phyloP scores from a whole-genome alignment of 2,113 vertebrate species.

The Psophia crepitans region DNA sequence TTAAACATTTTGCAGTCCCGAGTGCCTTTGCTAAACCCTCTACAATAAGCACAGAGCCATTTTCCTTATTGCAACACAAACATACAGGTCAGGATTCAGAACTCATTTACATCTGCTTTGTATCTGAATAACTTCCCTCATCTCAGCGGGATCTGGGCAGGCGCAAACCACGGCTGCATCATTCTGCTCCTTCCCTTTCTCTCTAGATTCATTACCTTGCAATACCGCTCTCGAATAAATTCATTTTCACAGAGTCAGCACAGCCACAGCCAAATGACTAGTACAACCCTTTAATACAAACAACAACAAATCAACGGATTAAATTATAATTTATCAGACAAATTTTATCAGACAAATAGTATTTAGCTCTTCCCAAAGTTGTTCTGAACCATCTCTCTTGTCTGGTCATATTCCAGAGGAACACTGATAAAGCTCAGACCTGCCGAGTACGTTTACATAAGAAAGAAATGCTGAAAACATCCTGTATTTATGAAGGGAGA shows the following conservation, averaged over 20 bases:
- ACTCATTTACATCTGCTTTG: not conserved
- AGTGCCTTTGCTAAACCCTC: not conserved
- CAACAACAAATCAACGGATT: constrained; percentile 6
- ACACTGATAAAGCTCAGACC: not conserved
- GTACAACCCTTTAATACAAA: not conserved
- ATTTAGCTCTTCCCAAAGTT: not conserved
- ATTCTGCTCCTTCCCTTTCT: not conserved
- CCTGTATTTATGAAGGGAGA: not conserved
- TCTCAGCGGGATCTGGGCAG: not conserved
- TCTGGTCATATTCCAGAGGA: not conserved
- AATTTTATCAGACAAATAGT: constrained; percentile 30
- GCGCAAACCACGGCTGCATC: not conserved
- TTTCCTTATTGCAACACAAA: not conserved
- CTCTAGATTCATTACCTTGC: not conserved
- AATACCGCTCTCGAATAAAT: not conserved
- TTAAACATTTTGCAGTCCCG: not conserved
- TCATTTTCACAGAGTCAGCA: not conserved
- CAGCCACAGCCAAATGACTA: not conserved
- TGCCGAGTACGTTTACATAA: not conserved
- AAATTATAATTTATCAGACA: constrained; percentile 32
- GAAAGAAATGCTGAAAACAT: not conserved
- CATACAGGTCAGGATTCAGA: not conserved
- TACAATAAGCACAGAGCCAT: not conserved
- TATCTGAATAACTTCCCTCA: not conserved
- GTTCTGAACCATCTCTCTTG: not conserved